phyloP scores from a whole-genome alignment of 2,888 invertebrate genomes.

The Cantharis nigra region DNA sequence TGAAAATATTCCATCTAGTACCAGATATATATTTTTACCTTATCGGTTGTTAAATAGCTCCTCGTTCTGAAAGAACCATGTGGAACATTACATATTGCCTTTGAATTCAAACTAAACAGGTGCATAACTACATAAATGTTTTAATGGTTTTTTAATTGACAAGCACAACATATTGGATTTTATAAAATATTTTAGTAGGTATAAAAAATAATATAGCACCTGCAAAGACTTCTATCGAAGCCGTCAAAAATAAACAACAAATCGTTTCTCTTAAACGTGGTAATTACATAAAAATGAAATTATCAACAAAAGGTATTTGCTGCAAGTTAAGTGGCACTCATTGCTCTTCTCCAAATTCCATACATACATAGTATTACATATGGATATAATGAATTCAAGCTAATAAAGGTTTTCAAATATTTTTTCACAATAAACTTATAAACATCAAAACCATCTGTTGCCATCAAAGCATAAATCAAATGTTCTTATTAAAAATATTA shows the following conservation, averaged over 20 bases:
- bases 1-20: not conserved
- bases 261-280: not conserved
- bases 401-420: not conserved
- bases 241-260: not conserved
- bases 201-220: not conserved
- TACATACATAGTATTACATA: not conserved
- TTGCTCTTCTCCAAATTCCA: not conserved
- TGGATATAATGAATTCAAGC: not conserved
- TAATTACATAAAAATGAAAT: not conserved
- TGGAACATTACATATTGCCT: not conserved
- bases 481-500: too few relatives aligned
- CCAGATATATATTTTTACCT: not conserved
- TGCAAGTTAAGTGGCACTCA: not conserved
- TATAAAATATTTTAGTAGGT: not conserved
- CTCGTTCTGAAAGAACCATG: not conserved
- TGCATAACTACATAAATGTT: not conserved
- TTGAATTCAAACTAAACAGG: not conserved
- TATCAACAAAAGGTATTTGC: not conserved
- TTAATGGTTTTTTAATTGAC: not conserved
- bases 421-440: not conserved
- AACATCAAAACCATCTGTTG: too few relatives aligned
- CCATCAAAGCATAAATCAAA: too few relatives aligned
- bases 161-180: not conserved
- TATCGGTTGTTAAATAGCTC: not conserved
- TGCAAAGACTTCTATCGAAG: not conserved